Base-by-base conservation (phyloP, 2,797 vertebrate genomes). In the Rhabdophis nuchalis region DNA sequence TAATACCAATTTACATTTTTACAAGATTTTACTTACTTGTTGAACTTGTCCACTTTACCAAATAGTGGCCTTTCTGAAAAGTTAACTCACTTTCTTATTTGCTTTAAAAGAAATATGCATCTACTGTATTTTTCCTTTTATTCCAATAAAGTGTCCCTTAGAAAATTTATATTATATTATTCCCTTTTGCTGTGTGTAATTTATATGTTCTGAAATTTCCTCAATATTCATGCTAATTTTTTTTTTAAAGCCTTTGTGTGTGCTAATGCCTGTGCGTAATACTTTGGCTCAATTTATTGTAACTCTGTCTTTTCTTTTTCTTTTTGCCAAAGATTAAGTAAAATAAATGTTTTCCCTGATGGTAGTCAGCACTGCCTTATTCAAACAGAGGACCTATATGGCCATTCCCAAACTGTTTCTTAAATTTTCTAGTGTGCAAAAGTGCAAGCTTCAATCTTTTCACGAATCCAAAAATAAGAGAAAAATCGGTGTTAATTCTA, bases 1-100 rank as follows among this genome's bases (percentile, higher is more conserved):
- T 98, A 97, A 98, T 97, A 97, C 96, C 96, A 97, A 96, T 95
- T 46, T 97, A 97, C 97, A 97, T 96, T 97, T 97, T 96, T 97
- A 96, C 96, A 96, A 96, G 96, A 95, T 97, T 96, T 95, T 96
- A 96, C 96, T 95, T 96, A 96, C 95, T 95, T 96, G 94, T 95
- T 94, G 92, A 94, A 95, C 93, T 93, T 96, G 97, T 96, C 97
- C 97, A 96, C 93, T 0, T 96, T 96, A 97, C 97, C 97, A 94
- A 95, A 96, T 97, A 97, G 97, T 97, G 97, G 97, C 97, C 97
- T 97, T 97, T 94, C 96, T 94, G 92, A 88, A 95, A 97, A 97
- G 96, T 97, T 96, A 96, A 96, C 96, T 97, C 96, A 97, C 95
- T 96, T 97, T 94, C 94, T 97, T 95, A 96, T 95, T 96, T 93